These are phyloP conservation scores for Prolemur simus DNA, from an alignment of 2,113 vertebrate species.

Conservation along the genomic window DNA sequence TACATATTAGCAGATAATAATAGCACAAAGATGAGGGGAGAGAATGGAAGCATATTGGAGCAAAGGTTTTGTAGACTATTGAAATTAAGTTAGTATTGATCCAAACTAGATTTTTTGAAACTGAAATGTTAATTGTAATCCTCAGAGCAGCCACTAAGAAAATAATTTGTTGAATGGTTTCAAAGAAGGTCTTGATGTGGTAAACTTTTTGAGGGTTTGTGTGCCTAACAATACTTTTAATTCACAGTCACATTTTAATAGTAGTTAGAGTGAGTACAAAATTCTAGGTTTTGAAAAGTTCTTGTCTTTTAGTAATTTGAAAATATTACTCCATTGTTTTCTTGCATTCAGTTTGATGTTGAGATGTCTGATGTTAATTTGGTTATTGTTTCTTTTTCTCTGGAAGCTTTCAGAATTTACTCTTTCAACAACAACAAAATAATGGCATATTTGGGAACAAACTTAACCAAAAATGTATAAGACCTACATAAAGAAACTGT, in stretches of 20 bases:
- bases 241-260: not conserved
- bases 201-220: not conserved
- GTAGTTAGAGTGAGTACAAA: not conserved
- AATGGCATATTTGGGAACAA: not conserved
- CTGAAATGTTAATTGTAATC: not conserved
- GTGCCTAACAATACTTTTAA: not conserved
- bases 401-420: not conserved
- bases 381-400: not conserved
- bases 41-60: not conserved
- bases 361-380: not conserved
- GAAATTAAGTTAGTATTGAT: constrained; percentile 8
- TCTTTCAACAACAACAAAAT: not conserved
- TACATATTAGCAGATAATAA: not conserved
- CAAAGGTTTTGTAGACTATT: not conserved
- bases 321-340: not conserved
- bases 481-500: not conserved
- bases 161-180: not conserved
- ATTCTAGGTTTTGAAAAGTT: not conserved
- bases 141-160: not conserved
- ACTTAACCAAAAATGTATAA: not conserved
- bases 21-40: not conserved
- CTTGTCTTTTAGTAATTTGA: not conserved
- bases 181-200: not conserved
- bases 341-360: not conserved
- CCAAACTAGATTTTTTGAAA: not conserved